Evolutionary conservation across 2,113 vertebrate species (phyloP).

Genomic region (Cheilinus undulatus): DNA sequence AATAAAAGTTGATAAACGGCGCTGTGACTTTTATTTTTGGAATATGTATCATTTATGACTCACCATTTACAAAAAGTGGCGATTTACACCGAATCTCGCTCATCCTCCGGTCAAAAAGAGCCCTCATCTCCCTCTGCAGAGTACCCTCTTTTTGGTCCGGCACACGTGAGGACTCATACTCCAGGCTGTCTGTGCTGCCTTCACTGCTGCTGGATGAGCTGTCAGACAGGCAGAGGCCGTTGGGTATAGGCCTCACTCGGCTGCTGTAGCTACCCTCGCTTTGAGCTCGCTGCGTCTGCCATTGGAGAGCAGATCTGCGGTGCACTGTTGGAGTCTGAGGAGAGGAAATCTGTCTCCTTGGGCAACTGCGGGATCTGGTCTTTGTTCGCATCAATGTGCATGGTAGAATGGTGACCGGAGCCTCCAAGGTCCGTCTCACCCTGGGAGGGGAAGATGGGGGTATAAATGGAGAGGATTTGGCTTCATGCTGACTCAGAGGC

Average conservation of each 20-base stretch:
- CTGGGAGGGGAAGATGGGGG: conserved; percentile 71
- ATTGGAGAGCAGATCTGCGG: conserved; percentile 73
- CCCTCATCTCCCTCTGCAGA: conserved; percentile 95
- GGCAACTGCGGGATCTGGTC: conserved; percentile 66
- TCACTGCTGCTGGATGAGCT: conserved; percentile 88
- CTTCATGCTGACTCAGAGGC: conserved; percentile 14
- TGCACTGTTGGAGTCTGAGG: conserved; percentile 69
- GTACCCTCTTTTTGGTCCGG: conserved; percentile 87
- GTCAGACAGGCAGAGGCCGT: conserved; percentile 84
- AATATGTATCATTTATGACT: conserved; percentile 69
- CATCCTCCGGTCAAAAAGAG: conserved; percentile 93
- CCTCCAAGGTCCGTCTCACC: conserved; percentile 68
- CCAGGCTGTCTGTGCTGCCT: conserved; percentile 85
- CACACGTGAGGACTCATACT: conserved; percentile 75
- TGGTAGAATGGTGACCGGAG: conserved; percentile 23
- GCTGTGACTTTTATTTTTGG: too few relatives aligned
- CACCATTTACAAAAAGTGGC: conserved; percentile 90
- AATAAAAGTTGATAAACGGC: too few relatives aligned
- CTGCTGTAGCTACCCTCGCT: conserved; percentile 79
- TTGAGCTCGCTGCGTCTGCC: conserved; percentile 76
- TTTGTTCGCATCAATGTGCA: conserved; percentile 44
- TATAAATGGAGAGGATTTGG: conserved; percentile 42
- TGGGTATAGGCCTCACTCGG: conserved; percentile 74
- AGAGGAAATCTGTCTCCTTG: conserved; percentile 78
- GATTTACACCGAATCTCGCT: conserved; percentile 94